These are phyloP conservation scores for Bombus difficillimus DNA, from an alignment of 1,140 invertebrate species.

Conservation along the genomic window DNA sequence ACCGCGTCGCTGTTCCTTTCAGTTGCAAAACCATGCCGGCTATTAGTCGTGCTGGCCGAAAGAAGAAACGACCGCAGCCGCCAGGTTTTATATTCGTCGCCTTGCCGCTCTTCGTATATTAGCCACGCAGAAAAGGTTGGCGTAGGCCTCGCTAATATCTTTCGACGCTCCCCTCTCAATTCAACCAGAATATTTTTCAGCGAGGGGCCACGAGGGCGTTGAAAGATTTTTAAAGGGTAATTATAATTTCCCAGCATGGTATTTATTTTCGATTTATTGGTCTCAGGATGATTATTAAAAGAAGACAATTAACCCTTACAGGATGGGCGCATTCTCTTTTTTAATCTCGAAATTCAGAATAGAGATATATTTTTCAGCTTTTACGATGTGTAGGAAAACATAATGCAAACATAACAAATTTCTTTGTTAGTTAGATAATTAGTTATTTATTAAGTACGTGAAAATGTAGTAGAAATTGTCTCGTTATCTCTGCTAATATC, in stretches of 20 bases:
- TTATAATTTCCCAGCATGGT: slow-evolving; percentile 38
- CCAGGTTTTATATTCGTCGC: slow-evolving; percentile 68
- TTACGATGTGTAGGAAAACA: no score
- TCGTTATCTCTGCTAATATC: no score
- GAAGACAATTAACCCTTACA: no score
- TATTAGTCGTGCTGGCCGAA: slow-evolving; percentile 62
- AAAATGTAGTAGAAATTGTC: no score
- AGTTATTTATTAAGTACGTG: no score
- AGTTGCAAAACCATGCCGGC: slow-evolving; percentile 60
- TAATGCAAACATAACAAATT: no score
- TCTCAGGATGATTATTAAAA: no score
- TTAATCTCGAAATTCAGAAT: no score
- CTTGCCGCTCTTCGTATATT: slow-evolving; percentile 55
- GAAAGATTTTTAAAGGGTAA: slow-evolving; percentile 47
- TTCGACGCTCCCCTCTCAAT: slow-evolving; percentile 48
- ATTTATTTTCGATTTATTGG: no score
- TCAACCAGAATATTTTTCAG: slow-evolving; percentile 56
- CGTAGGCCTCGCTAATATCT: slow-evolving; percentile 56
- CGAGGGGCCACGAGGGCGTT: slow-evolving; percentile 42
- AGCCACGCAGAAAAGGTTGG: slow-evolving; percentile 50
- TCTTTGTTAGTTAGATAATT: no score
- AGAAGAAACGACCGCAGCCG: slow-evolving; percentile 43
- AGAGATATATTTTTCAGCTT: no score
- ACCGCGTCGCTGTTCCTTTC: slow-evolving; percentile 54
- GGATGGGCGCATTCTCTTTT: no score